Base-by-base conservation (phyloP, 1,140 invertebrate species). In the Oreohelix idahoensis region DNA sequence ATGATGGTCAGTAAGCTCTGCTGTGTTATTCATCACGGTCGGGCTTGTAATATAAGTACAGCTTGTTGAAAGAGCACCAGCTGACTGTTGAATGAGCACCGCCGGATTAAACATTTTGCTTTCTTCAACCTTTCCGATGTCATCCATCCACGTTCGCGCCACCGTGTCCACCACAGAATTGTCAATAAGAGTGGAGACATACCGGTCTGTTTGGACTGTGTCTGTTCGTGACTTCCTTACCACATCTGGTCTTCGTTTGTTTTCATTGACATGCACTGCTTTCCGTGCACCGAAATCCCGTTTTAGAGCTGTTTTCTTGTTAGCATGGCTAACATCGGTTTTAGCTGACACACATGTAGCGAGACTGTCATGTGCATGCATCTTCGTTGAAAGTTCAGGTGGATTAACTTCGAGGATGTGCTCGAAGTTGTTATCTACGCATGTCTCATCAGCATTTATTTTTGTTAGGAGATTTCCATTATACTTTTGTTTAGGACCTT, bases 171-270 rank as follows among this genome's bases (percentile, higher is more conserved):
- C 63, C n/a, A 66, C 63, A 23, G 63, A 66, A 17, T 23, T 66
- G 17, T 66, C 63, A 66, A 66, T 29, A 11, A 66, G 32, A n/a
- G n/a, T 66, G 1, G 63, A 11, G 11, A 10, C 32, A 66, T 15
- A 29, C 32, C 63, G 63, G 4, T 66, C 63, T 29, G 63, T 32
- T 66, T 66, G 63, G 29, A 32, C 32, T 11, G 29, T 66, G 29
- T 66, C 63, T 66, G 63, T 66, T 66, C 63, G 63, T 17, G 63
- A 32, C 29, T 66, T 66, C 63, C 17, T 58, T 20, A 58, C 53
- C 23, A 4, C 53, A 20, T 23, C 23, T 23, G 15, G 53, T n/a
- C 53, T 10, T 58, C 53, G 5, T 58, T n/a, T 20, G 23, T 15
- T 58, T 58, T 58, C 53, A 20, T 15, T 15, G 23, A 10, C 53